These are phyloP conservation scores for Camponotus pennsylvanicus DNA, from an alignment of 1,140 invertebrate species.

Conservation along the genomic window DNA sequence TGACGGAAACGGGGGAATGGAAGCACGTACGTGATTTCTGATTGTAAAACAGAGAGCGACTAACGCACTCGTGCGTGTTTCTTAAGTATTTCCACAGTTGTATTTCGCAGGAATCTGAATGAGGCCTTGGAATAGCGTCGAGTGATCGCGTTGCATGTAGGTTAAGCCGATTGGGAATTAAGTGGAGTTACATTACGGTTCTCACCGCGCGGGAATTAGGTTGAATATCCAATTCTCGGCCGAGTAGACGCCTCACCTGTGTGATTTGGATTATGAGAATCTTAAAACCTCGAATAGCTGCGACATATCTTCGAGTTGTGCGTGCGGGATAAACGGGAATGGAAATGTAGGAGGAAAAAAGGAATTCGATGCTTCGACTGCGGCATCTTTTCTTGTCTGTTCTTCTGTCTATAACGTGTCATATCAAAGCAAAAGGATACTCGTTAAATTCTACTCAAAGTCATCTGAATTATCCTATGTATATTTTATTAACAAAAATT, in stretches of 20 bases:
- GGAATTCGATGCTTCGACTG: not conserved
- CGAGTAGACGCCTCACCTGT: constrained; percentile 52
- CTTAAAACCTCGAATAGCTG: constrained; percentile 35
- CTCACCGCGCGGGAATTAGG: constrained; percentile 46
- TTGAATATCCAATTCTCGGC: constrained; percentile 59
- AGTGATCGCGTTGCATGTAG: constrained; percentile 40
- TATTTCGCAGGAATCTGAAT: not conserved
- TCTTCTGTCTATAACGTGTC: not conserved
- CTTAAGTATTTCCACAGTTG: not conserved
- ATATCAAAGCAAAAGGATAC: constrained; percentile 30
- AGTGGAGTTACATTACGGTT: constrained; percentile 58
- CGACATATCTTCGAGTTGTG: not conserved
- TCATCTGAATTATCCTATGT: not conserved
- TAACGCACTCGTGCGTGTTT: not conserved
- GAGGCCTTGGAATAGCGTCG: not conserved
- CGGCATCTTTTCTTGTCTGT: constrained; percentile 12
- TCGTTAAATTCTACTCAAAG: constrained; percentile 42
- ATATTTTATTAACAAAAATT: constrained; percentile 8
- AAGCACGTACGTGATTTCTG: not conserved
- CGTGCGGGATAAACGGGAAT: not conserved
- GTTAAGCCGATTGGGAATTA: constrained; percentile 64
- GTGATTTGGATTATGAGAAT: constrained; percentile 62
- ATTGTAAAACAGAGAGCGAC: not conserved
- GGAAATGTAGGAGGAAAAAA: not conserved
- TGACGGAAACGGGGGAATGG: no score